phyloP scores from a whole-genome alignment of 1,140 invertebrate species.

The Brachionus rotundiformis region DNA sequence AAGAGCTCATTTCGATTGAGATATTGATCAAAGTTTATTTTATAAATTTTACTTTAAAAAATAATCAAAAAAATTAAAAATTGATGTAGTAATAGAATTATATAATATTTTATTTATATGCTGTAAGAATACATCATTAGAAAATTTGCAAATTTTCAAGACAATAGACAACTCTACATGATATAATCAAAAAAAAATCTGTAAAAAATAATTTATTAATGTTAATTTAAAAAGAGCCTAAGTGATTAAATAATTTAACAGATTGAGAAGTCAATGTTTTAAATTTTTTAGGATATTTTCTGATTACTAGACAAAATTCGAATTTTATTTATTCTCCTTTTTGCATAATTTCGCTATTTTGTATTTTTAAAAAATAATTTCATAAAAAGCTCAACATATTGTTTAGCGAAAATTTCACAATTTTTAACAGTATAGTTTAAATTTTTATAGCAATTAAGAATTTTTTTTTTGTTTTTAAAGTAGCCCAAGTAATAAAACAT shows the following conservation, averaged over 20 bases:
- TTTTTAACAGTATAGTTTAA: too few species aligned
- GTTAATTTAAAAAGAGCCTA: neutral
- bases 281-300: neutral
- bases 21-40: neutral
- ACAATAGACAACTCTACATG: neutral
- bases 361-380: neutral
- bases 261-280: neutral
- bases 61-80: neutral
- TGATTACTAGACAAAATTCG: neutral
- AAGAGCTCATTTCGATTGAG: slow-evolving; percentile 17
- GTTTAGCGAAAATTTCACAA: too few species aligned
- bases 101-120: slow-evolving; percentile 18
- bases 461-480: too few species aligned
- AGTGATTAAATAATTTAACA: too few species aligned
- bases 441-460: too few species aligned
- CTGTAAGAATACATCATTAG: slow-evolving; percentile 45
- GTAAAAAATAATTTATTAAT: neutral
- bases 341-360: neutral
- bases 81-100: neutral
- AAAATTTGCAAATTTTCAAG: neutral
- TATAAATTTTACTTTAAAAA: neutral
- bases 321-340: neutral
- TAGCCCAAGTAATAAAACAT: too few species aligned
- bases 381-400: neutral
- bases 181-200: neutral